Evolutionary conservation across 2,113 vertebrate genomes (phyloP).

Genomic region (Rhinolophus ferrumequinum): DNA sequence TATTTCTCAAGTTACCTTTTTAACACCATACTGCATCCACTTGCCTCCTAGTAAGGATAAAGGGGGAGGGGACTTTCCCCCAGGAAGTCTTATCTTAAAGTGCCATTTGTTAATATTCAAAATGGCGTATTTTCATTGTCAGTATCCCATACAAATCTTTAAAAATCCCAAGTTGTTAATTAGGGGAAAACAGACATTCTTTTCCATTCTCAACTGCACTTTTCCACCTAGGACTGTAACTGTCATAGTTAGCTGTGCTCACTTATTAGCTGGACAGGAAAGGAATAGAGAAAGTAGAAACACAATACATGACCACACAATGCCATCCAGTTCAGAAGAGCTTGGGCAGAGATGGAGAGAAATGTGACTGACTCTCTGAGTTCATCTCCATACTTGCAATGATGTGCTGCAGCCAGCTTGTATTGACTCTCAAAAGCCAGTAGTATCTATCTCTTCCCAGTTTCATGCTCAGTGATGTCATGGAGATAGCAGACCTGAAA

Average conservation of each 20-base stretch:
- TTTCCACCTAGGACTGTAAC: background rate
- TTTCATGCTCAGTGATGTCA: background rate
- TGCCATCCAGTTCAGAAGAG: background rate
- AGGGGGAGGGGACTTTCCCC: background rate
- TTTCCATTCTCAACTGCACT: background rate
- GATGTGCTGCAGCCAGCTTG: accelerated
- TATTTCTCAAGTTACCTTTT: background rate
- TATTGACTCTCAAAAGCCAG: accelerated
- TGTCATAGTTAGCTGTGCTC: background rate
- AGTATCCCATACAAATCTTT: background rate
- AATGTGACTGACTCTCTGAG: background rate
- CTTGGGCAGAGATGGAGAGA: background rate
- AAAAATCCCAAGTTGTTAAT: background rate
- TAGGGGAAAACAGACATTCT: background rate
- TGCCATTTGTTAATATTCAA: background rate
- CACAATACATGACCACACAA: accelerated
- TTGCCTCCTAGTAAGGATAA: background rate
- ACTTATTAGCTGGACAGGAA: background rate
- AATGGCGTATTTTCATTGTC: background rate
- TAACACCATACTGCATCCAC: background rate
- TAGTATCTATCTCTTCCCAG: background rate
- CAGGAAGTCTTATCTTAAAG: background rate
- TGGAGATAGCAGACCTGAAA: background rate
- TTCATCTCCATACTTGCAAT: background rate
- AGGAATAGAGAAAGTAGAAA: background rate